Conservation (phyloP, 2,113 vertebrate genomes). For the Brienomyrus brachyistius region DNA sequence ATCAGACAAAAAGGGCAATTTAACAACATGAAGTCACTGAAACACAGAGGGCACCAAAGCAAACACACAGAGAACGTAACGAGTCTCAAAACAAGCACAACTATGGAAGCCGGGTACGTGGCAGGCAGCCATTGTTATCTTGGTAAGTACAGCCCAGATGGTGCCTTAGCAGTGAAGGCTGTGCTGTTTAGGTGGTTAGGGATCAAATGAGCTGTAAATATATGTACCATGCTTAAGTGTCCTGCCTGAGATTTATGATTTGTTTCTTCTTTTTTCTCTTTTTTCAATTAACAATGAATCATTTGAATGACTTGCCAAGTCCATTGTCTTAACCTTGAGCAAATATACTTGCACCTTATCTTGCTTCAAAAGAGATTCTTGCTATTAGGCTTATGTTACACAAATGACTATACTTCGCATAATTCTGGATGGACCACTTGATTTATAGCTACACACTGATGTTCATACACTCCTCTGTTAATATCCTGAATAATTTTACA, state of each 20-base stretch:
- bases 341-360: not conserved
- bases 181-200: not conserved
- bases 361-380: not conserved
- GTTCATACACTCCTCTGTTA: not conserved
- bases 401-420: not conserved
- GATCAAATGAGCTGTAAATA: not conserved
- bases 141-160: not conserved
- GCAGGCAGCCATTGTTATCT: not conserved
- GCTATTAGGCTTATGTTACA: not conserved
- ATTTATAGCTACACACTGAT: not conserved
- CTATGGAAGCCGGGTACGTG: not conserved
- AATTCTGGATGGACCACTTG: not conserved
- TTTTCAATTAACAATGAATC: not conserved
- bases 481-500: conserved; percentile 11
- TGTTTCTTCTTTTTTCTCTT: not conserved
- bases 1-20: not conserved
- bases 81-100: not conserved
- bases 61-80: not conserved
- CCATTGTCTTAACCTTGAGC: conserved; percentile 4
- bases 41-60: not conserved
- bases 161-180: not conserved
- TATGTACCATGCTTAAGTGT: not conserved
- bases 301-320: not conserved
- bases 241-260: not conserved
- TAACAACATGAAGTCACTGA: not conserved